Percentiles rank a stretch among this genome's conserved stretches.
These are phyloP conservation scores for Mnemiopsis leidyi DNA, from an alignment of 37 sponge, comb jelly and placozoan genomes.

Conservation along the genomic window DNA sequence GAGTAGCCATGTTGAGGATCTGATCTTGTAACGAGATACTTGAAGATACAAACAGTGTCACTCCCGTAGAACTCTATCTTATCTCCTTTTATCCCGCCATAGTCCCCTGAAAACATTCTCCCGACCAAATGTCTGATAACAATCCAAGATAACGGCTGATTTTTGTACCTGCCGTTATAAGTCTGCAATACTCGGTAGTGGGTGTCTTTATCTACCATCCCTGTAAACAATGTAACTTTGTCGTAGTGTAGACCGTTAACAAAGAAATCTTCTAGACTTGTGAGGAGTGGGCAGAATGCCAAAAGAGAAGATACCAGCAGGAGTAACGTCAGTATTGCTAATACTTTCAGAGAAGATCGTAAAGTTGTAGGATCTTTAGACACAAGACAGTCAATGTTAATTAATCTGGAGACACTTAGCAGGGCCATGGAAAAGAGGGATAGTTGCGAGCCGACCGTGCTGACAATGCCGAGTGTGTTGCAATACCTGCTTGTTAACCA, in stretches of 20 bases:
- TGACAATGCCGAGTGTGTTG: background rate
- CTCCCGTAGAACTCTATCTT: background rate
- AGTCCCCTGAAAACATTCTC: background rate
- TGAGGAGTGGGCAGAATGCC: background rate
- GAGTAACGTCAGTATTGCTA: background rate
- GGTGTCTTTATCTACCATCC: background rate
- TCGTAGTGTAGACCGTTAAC: constrained; percentile 23
- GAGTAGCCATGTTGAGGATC: background rate
- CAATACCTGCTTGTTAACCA: background rate
- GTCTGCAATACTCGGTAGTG: background rate
- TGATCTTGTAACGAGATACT: background rate
- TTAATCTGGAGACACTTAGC: background rate
- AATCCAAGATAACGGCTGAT: background rate
- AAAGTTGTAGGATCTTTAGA: background rate
- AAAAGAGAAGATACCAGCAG: background rate
- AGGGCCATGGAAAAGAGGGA: background rate
- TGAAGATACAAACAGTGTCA: background rate
- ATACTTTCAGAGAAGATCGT: background rate
- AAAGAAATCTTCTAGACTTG: background rate
- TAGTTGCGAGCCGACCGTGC: background rate
- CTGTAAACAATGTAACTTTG: background rate
- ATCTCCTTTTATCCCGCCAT: background rate
- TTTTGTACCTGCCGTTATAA: background rate
- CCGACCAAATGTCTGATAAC: background rate
- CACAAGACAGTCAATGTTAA: background rate